phyloP scores from a whole-genome alignment of 2,113 vertebrate species.

The Okapia johnstoni region DNA sequence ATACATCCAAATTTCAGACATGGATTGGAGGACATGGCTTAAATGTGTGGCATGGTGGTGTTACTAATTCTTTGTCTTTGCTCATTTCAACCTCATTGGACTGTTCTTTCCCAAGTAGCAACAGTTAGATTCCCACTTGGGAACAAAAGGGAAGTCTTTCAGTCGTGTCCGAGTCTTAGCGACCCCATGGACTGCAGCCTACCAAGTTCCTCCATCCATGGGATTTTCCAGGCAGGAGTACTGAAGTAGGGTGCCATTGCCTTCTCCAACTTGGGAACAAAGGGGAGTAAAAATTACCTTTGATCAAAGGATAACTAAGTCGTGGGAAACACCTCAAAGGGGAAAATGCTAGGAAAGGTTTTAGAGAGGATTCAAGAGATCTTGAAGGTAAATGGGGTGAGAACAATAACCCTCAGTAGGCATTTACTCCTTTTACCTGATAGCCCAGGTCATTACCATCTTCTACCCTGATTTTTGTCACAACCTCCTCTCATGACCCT shows the following conservation, averaged over 20 bases:
- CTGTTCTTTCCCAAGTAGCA: neutral
- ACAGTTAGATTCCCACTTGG: neutral
- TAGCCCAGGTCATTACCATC: neutral
- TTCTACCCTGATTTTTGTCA: neutral
- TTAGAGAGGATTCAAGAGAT: neutral
- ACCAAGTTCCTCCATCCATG: too few species aligned
- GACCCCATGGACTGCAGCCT: too few species aligned
- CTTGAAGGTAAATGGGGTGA: neutral
- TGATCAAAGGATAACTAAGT: neutral
- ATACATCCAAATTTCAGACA: neutral
- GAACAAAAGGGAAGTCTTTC: neutral
- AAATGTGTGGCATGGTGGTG: neutral
- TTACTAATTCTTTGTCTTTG: neutral
- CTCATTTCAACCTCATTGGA: neutral
- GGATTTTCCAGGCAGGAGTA: too few species aligned
- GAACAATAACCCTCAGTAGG: neutral
- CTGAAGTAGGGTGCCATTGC: too few species aligned
- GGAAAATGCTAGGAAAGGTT: neutral
- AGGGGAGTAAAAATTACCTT: neutral
- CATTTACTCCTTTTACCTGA: neutral
- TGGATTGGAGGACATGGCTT: neutral
- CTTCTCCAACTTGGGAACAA: neutral
- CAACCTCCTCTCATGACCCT: accelerated
- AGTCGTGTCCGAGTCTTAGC: too few species aligned
- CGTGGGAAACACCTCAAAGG: neutral